A percentile compares a stretch with the other conserved stretches of the same genome.
Evolutionary conservation across 2,113 vertebrate genomes (phyloP).

Genomic region (Nothobranchius furzeri): DNA sequence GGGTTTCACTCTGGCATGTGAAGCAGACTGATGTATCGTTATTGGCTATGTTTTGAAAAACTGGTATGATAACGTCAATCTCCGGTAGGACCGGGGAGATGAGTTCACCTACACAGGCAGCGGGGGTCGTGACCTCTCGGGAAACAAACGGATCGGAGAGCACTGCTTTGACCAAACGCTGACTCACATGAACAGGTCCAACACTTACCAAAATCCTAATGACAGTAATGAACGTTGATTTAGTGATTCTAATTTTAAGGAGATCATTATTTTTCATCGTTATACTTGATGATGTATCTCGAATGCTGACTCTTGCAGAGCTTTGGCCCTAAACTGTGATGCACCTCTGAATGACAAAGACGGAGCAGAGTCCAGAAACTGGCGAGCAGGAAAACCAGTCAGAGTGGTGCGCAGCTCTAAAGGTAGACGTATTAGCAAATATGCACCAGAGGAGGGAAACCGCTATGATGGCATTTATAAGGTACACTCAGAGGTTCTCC

Average conservation of each 20-base stretch:
- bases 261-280: neutral
- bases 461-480: slow-evolving; percentile 99
- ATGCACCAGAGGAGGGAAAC: slow-evolving; percentile 98
- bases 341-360: slow-evolving; percentile 97
- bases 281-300: neutral
- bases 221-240: no score
- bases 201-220: neutral
- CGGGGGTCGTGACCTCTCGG: slow-evolving; percentile 97
- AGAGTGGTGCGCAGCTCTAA: slow-evolving; percentile 97
- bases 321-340: slow-evolving; percentile 97
- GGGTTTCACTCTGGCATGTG: slow-evolving; percentile 65
- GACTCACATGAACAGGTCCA: slow-evolving; percentile 98
- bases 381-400: slow-evolving; percentile 97
- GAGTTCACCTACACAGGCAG: slow-evolving; percentile 99
- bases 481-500: slow-evolving; percentile 71
- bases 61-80: neutral
- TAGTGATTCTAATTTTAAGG: neutral
- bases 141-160: slow-evolving; percentile 98
- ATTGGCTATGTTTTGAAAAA: neutral
- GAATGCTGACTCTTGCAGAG: slow-evolving; percentile 75
- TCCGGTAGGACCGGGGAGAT: slow-evolving; percentile 91
- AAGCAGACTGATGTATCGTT: neutral
- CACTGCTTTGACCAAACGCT: slow-evolving; percentile 98
- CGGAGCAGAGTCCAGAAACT: slow-evolving; percentile 96
- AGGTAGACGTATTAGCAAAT: slow-evolving; percentile 97